These are phyloP conservation scores for Caerostris extrusa DNA, from an alignment of 1,140 invertebrate species.

Conservation along the genomic window DNA sequence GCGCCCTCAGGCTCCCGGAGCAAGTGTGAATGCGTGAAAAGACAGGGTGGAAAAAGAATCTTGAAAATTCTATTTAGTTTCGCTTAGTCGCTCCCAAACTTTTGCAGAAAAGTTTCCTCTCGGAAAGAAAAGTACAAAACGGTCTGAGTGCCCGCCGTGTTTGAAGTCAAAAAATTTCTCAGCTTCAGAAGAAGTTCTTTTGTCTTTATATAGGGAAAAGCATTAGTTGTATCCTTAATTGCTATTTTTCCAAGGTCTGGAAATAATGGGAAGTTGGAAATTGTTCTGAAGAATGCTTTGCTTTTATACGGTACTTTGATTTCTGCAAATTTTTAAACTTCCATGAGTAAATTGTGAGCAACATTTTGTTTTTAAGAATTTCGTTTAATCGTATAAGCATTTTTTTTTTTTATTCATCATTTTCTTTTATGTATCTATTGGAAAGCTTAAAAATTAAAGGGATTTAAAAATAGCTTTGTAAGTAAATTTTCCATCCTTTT, in stretches of 20 bases:
- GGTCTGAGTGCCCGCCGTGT: not conserved
- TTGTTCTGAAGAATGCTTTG: not conserved
- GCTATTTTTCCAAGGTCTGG: not conserved
- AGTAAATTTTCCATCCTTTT: too few species aligned
- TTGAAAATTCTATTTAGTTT: constrained; percentile 45
- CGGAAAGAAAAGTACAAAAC: not conserved
- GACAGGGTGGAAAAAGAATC: not conserved
- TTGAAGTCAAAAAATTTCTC: not conserved
- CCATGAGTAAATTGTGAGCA: too few species aligned
- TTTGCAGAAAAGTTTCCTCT: constrained; percentile 13
- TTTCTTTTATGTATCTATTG: too few species aligned
- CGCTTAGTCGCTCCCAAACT: constrained; percentile 1
- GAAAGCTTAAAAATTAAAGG: too few species aligned
- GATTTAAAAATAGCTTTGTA: too few species aligned
- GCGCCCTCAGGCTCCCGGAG: constrained; percentile 2
- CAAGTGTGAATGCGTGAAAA: constrained; percentile 50
- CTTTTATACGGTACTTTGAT: not conserved
- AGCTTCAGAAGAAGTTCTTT: not conserved
- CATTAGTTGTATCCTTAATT: not conserved
- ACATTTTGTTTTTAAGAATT: too few species aligned
- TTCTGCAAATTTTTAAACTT: not conserved
- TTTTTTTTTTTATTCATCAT: too few species aligned
- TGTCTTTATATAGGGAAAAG: not conserved
- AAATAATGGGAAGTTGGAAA: not conserved
- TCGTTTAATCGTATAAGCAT: too few species aligned